A percentile compares a stretch with the other conserved stretches of the same genome.
Evolutionary conservation across 1,140 invertebrate genomes (phyloP).

Genomic region (Hypothenemus hampei): DNA sequence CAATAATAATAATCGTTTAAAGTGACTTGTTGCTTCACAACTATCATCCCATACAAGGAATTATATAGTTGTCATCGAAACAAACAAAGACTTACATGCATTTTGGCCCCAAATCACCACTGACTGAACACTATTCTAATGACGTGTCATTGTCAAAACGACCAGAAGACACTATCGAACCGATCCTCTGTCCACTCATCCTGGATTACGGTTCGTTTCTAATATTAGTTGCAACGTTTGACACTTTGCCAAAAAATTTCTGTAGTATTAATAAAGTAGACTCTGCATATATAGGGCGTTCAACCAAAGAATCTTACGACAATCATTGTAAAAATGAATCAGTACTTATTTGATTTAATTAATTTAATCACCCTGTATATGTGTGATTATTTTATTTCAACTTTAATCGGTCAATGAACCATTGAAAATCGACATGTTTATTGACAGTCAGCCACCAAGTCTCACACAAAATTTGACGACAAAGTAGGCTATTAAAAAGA

Average conservation of each 20-base stretch:
- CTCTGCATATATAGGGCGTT: too few species aligned
- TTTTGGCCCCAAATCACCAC: slow-evolving; percentile 19
- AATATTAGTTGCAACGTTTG: slow-evolving; percentile 38
- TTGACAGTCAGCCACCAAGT: slow-evolving; percentile 20
- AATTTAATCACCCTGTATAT: too few species aligned
- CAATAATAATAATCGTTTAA: too few species aligned
- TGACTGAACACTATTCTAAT: slow-evolving; percentile 16
- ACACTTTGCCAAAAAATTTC: slow-evolving; percentile 39
- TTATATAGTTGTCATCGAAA: too few species aligned
- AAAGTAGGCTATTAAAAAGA: slow-evolving; percentile 32
- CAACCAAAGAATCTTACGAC: too few species aligned
- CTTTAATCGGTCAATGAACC: too few species aligned
- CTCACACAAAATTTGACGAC: slow-evolving; percentile 29
- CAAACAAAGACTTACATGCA: slow-evolving; percentile 36
- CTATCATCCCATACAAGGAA: too few species aligned
- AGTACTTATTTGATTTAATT: too few species aligned
- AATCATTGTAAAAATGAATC: too few species aligned
- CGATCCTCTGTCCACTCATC: slow-evolving; percentile 18
- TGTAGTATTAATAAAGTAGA: slow-evolving; percentile 30
- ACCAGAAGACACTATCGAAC: slow-evolving; percentile 26
- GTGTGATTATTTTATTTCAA: too few species aligned
- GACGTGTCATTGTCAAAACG: slow-evolving; percentile 32
- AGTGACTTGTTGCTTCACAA: too few species aligned
- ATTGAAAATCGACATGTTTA: too few species aligned
- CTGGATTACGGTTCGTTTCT: slow-evolving; percentile 30